phyloP scores from a whole-genome alignment of 1,140 invertebrate genomes.

The Zaprionus nigranus region DNA sequence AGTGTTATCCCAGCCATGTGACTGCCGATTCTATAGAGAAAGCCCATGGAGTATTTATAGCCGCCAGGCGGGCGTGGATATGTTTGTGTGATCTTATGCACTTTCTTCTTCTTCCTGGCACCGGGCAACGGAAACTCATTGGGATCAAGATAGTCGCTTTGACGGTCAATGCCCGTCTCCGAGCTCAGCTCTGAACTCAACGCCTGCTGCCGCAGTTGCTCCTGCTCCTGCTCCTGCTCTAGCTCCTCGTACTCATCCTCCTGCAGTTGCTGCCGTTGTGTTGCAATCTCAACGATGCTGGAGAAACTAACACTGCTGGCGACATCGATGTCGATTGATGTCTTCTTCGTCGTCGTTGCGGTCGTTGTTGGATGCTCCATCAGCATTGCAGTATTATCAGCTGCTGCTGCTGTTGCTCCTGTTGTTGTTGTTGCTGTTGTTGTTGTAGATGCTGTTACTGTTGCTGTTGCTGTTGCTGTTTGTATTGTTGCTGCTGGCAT shows the following conservation, averaged over 20 bases:
- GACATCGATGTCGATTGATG: not conserved
- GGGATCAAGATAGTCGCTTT: constrained; percentile 20
- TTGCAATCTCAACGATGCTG: not conserved
- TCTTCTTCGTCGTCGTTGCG: too few species aligned
- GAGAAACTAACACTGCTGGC: not conserved
- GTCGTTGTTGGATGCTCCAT: not conserved
- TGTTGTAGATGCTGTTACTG: not conserved
- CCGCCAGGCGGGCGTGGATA: constrained; percentile 66
- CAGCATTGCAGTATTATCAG: not conserved
- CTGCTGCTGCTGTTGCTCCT: not conserved
- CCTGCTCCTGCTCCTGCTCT: not conserved
- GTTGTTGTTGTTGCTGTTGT: not conserved
- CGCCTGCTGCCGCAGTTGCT: constrained; percentile 8
- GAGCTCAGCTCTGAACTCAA: constrained; percentile 3
- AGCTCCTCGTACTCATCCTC: not conserved
- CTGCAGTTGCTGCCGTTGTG: not conserved
- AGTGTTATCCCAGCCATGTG: constrained; percentile 57
- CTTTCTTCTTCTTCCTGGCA: constrained; percentile 11
- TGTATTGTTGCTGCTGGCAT: constrained; percentile 10
- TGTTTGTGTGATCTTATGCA: constrained; percentile 38
- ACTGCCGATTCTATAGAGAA: constrained; percentile 64
- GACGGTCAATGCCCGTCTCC: constrained; percentile 18
- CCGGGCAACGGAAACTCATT: constrained; percentile 41
- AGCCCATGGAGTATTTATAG: constrained; percentile 72
- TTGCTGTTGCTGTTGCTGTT: constrained; percentile 8